A percentile compares a stretch with the other conserved stretches of the same genome.
Evolutionary conservation across 35 echinoderm and acorn worm species (phyloP).

Genomic region (Ophiothrix spiculata): DNA sequence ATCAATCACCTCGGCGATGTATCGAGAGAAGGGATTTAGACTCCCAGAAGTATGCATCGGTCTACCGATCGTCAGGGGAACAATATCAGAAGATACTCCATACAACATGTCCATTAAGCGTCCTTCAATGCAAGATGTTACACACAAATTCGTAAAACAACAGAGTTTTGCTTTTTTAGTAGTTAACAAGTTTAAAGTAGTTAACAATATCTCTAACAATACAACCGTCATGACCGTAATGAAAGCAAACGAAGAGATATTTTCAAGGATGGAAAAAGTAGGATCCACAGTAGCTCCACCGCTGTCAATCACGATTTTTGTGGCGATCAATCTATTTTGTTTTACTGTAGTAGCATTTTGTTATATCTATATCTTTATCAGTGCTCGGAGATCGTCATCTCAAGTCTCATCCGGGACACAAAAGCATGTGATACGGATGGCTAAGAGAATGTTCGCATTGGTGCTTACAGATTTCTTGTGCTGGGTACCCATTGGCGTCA

Average conservation of each 20-base stretch:
- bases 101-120: neutral
- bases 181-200: neutral
- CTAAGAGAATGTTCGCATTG: conserved; percentile 52
- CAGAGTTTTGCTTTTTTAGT: neutral
- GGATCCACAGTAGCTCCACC: neutral
- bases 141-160: neutral
- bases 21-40: conserved; percentile 25
- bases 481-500: conserved; percentile 60
- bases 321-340: neutral
- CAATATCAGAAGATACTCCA: neutral
- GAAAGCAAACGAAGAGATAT: neutral
- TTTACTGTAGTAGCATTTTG: neutral
- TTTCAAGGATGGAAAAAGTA: neutral
- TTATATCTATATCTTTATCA: neutral
- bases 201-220: no score
- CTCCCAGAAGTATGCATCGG: conserved; percentile 59
- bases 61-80: conserved; percentile 18
- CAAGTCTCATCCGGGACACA: neutral
- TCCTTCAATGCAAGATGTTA: neutral
- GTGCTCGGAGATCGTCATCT: neutral
- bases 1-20: conserved; percentile 15
- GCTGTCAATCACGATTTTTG: neutral
- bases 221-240: neutral
- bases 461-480: conserved; percentile 60
- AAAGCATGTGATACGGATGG: conserved; percentile 28